phyloP scores from a whole-genome alignment of 2,113 vertebrate species.

The Aldabrachelys gigantea region DNA sequence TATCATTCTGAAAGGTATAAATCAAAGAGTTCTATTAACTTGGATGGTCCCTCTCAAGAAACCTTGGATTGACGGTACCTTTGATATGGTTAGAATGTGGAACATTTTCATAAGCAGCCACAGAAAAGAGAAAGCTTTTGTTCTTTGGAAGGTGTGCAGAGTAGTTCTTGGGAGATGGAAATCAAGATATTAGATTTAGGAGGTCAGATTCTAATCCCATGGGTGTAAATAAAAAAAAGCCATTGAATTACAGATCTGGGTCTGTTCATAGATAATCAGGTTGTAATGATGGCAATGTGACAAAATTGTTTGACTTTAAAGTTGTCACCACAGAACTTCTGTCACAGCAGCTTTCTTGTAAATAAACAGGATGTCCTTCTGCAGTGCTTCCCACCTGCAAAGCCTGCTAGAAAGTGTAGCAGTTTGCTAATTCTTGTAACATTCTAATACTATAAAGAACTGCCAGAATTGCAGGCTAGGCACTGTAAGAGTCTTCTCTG shows the following conservation, averaged over 20 bases:
- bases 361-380: not conserved
- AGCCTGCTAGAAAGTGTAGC: not conserved
- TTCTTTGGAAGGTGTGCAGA: not conserved
- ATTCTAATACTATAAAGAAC: not conserved
- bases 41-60: not conserved
- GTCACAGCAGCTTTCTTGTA: not conserved
- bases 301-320: not conserved
- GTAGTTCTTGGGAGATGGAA: not conserved
- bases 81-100: not conserved
- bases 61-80: not conserved
- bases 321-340: not conserved
- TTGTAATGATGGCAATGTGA: not conserved
- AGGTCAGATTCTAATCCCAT: not conserved
- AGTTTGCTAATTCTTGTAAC: not conserved
- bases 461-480: not conserved
- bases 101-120: not conserved
- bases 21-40: not conserved
- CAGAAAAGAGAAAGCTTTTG: not conserved
- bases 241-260: not conserved
- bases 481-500: not conserved
- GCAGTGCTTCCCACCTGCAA: not conserved
- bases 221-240: not conserved
- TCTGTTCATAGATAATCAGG: not conserved
- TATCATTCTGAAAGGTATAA: not conserved
- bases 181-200: not conserved